Base-by-base conservation (phyloP, 2,113 vertebrate species). In the Microtus oregoni region DNA sequence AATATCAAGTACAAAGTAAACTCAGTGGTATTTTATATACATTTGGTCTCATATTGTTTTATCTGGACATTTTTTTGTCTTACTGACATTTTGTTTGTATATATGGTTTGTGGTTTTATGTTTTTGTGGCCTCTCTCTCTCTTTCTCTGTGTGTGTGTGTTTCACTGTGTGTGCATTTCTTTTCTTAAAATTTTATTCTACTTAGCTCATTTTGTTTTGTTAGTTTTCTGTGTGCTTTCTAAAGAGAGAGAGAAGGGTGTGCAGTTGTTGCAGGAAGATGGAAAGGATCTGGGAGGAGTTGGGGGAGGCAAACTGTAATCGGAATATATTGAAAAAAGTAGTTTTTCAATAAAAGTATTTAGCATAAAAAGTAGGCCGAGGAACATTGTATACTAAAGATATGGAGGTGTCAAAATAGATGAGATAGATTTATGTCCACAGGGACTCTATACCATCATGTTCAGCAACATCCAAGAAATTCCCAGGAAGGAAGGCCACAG, bases 401-500 rank as follows among this genome's bases (percentile, higher is more conserved):
- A 0, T 93, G 13, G 63, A 83, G 28, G 13, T 83, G 76, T 22
- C 32, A 91, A 96, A 92, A 58, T 92, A 78, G 68, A 72, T 44
- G 86, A n/a, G 14, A 70, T 73, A 50, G 24, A 91, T 79, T 67
- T 38, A 15, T 91, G 55, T n/a, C n/a, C 47, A 85, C 63, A 97
- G 13, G 47, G 78, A 81, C 26, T 38, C 44, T 52, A 32, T 20
- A 63, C 22, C 26, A 86, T 47, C 17, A n/a, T 41, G 35, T 72
- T 92, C 65, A 87, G 55, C n/a, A 81, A 72, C 75, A 79, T 83
- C 85, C 87, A 67, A 50, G 30, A 94, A 58, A 68, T 90, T 92
- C 8, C 68, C 82, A 89, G n/a, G 87, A 89, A 95, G 89, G 19
- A 68, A 94, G 68, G 35, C 7, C 44, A 67, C 20, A 91, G 65